phyloP scores from a whole-genome alignment of 2,113 vertebrate genomes.

The Chloroceryle aenea region DNA sequence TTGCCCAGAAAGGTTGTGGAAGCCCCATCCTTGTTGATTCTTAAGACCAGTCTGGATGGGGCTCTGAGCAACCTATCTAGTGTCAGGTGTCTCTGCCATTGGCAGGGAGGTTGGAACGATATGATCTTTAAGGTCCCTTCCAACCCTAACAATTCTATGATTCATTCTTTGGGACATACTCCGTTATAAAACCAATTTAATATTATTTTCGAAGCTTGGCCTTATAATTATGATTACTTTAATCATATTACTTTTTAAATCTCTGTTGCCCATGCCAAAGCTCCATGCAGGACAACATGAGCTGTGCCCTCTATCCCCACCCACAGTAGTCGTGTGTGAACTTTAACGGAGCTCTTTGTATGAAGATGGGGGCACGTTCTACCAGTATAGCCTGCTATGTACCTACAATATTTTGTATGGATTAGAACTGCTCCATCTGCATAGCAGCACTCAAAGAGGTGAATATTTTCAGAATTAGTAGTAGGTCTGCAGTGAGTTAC shows the following conservation, averaged over 20 bases:
- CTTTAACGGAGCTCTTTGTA: background rate
- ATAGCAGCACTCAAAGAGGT: background rate
- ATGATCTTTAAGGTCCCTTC: too few relatives aligned
- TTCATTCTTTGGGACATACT: background rate
- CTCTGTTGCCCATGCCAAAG: background rate
- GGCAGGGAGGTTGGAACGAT: too few relatives aligned
- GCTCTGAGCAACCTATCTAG: too few relatives aligned
- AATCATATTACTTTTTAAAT: background rate
- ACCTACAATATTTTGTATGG: background rate
- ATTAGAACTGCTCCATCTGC: background rate
- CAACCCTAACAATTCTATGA: too few relatives aligned
- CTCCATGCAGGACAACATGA: background rate
- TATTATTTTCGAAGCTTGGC: background rate
- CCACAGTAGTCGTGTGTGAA: fast-evolving
- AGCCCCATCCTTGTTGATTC: too few relatives aligned
- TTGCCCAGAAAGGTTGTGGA: too few relatives aligned
- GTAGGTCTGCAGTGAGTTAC: background rate
- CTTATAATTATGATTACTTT: background rate
- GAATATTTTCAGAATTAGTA: background rate
- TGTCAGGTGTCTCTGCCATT: too few relatives aligned
- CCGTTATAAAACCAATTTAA: background rate
- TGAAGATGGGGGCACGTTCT: background rate
- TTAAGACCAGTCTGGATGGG: too few relatives aligned
- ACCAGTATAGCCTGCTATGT: background rate
- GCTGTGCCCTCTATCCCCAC: background rate